Evolutionary conservation across 92 coral and sea anemone genomes (phyloP), one percentile per base, ranked within the genome.

Genomic region (Porites lobata): DNA sequence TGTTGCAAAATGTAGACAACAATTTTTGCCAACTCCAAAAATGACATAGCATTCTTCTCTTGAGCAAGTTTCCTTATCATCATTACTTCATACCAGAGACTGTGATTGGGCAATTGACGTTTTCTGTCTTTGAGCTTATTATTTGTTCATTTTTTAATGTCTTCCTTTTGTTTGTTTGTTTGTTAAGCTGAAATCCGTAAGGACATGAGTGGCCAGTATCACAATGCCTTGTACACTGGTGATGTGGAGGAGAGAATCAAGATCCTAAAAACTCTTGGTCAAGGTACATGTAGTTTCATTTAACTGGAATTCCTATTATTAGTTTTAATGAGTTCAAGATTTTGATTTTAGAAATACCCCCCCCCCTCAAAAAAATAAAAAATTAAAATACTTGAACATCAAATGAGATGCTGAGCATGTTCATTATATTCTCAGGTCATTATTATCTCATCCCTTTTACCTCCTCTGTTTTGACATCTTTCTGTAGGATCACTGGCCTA

Each of bases 191-290:
- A 96, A 87, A 96, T 96, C 54, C 98, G 99, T 26, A 96, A 96
- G 91, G 99, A 96, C 78, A 94, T 93, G 93, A 96, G 99, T 68
- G 99, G 99, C 58, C 99, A 96, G 84, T 97, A 97, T 84, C 99
- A 97, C 88, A 97, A 97, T 97, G 99, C 99, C 24, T 76, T 97
- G 88, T 97, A 97, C 92, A 94, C 99, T 74, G 99, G 99, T 56
- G 99, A 97, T 67, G 99, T 97, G 38, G 96, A 96, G 88, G 99
- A 97, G 76, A 88, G 99, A 54, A 94, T 97, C 38, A 97, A 97
- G 84, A 96, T 97, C 67, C 69, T 97, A 78, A 97, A 97, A 75
- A 91, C 94, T 26, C 98, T 97, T 72, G 99, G 99, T 11, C 99
- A 97, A 89, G 99, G 96, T 94, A 79, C 6, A 17, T 29, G 59